Conservation (phyloP, 2,797 vertebrate genomes). For the Dicrostonyx torquatus region DNA sequence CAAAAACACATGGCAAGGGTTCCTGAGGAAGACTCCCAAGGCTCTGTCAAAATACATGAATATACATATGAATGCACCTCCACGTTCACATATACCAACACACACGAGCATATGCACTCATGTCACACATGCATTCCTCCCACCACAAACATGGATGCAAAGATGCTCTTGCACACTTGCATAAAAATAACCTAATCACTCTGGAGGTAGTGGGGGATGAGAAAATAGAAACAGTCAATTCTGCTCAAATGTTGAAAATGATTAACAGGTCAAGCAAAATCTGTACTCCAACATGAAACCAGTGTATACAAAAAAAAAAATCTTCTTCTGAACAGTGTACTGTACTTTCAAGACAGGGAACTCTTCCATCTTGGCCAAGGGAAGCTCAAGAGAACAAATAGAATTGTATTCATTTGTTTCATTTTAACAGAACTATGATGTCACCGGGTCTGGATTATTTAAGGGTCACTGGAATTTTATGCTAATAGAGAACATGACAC, state of each 20-base stretch:
- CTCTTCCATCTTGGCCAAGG: neutral
- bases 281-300: neutral
- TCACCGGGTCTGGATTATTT: constrained; percentile 65
- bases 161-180: neutral
- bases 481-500: constrained; percentile 58
- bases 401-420: constrained; percentile 29
- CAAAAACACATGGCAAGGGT: neutral
- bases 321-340: neutral
- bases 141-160: neutral
- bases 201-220: neutral
- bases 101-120: neutral
- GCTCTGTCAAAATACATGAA: neutral
- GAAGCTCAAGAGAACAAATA: neutral
- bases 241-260: constrained; percentile 52
- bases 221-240: neutral
- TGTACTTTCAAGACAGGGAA: constrained; percentile 41
- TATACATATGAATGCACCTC: neutral
- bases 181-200: neutral
- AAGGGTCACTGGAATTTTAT: constrained; percentile 67
- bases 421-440: constrained; percentile 50
- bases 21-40: neutral
- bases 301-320: constrained; percentile 23
- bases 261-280: neutral
- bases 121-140: neutral
- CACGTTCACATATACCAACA: neutral